Evolutionary conservation across 2,888 invertebrate species (phyloP), one percentile per base, ranked within the genome.

Genomic region (Trissoscelio sp.): DNA sequence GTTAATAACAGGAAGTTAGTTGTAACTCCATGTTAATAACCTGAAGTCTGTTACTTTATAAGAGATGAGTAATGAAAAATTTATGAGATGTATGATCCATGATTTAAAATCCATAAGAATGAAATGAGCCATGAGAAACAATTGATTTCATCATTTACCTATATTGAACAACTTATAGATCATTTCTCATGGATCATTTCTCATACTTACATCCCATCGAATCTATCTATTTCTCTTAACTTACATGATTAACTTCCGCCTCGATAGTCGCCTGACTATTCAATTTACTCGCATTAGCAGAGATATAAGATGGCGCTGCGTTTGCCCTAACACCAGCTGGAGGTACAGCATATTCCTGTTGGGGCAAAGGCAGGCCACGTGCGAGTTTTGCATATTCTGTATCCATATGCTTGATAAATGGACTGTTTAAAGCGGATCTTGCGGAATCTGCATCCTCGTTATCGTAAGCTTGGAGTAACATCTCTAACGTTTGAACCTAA

Each of bases 321-420:
- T 95, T 95, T 88, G 94, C 94, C 83, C 94, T 91, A 37, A 95
- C 93, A 53, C 92, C 92, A 18, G 94, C 93, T 82, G 93, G 94
- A 1, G 94, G 94, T 0, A 93, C 93, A 85, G 92, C 90, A 60
- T 92, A 92, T 60, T 93, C 90, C 57, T 94, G 94, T 82, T 94
- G 93, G 0, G 95, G 95, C 82, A 96, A 90, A 28, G 94, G 94
- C 91, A 96, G 92, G 86, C 94, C 94, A 84, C 95, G 92, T 4
- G 96, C 95, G 80, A 96, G 92, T 88, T 96, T 94, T 0, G 97
- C 94, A 89, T 97, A 97, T 89, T 98, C 98, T 5, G 97, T 95
- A 90, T 98, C 98, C 97, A 98, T 97, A 89, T 96, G 96, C 82
- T 96, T 95, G 69, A 98, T 97, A 90, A 98, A 98, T 0, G 97